Conservation (phyloP, 2,888 invertebrate species). For the Erynnis tages region DNA sequence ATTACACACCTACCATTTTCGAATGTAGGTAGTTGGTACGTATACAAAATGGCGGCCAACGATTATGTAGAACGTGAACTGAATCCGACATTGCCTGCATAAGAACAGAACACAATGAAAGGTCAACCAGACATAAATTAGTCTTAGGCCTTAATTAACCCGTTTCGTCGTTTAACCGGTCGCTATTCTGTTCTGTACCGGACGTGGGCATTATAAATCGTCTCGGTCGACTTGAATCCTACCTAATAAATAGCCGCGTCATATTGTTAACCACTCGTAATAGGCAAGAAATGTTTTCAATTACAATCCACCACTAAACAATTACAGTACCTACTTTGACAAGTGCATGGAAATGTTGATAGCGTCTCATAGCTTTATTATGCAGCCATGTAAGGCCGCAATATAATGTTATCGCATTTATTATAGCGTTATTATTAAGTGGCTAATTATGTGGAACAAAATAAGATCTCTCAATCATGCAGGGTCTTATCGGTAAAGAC, state of each 20-base stretch:
- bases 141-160: conserved; percentile 16
- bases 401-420: conserved; percentile 12
- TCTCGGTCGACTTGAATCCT: not conserved
- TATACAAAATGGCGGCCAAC: conserved; percentile 24
- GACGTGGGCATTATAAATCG: conserved; percentile 12
- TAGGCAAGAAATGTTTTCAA: not conserved
- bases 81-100: not conserved
- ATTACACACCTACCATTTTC: conserved; percentile 16
- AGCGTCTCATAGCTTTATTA: conserved; percentile 10
- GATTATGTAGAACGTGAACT: conserved; percentile 13
- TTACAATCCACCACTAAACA: too few species aligned
- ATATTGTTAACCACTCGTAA: too few species aligned
- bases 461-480: conserved; percentile 15
- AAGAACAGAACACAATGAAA: conserved; percentile 16
- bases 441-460: conserved; percentile 13
- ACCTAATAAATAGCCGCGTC: too few species aligned
- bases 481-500: conserved; percentile 31
- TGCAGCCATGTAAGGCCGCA: not conserved
- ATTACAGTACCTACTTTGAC: not conserved
- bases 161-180: not conserved
- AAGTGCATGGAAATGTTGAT: conserved; percentile 6
- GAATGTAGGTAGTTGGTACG: not conserved
- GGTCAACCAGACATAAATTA: conserved; percentile 23
- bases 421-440: not conserved
- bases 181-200: conserved; percentile 8